Percentiles rank a stretch among this genome's conserved stretches.
Conservation (phyloP, 2,888 invertebrate species). For the Thelaira solivaga region DNA sequence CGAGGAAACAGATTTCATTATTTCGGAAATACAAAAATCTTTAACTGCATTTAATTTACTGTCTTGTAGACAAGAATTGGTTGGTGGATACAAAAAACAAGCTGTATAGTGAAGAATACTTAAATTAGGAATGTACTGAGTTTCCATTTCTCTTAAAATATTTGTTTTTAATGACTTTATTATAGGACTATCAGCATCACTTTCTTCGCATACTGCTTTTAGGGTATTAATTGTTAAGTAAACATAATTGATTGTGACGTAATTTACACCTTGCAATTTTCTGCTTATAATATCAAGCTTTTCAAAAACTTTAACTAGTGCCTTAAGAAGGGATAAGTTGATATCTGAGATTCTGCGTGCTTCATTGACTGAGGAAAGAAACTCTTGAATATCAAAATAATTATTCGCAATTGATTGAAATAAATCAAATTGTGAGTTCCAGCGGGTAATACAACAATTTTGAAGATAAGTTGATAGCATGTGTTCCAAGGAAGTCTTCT, state of each 20-base stretch:
- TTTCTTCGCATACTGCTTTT: conserved; percentile 14
- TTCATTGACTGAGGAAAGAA: conserved; percentile 27
- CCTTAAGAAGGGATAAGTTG: conserved; percentile 17
- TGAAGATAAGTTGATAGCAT: conserved; percentile 21
- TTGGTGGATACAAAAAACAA: conserved; percentile 38
- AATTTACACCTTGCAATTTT: conserved; percentile 40
- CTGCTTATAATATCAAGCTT: conserved; percentile 32
- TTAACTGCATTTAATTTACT: conserved; percentile 30
- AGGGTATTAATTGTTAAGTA: conserved; percentile 44
- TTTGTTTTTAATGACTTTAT: conserved; percentile 30
- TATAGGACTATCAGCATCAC: conserved; percentile 7
- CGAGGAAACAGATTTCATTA: background rate
- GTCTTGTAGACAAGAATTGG: conserved; percentile 26
- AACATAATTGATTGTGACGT: conserved; percentile 37
- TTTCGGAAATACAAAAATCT: conserved; percentile 12
- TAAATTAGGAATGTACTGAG: conserved; percentile 37
- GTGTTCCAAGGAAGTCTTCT: conserved; percentile 36
- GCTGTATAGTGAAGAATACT: conserved; percentile 31
- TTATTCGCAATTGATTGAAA: conserved; percentile 20
- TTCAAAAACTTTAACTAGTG: conserved; percentile 36
- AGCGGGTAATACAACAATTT: conserved; percentile 30
- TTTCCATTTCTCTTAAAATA: conserved; percentile 31
- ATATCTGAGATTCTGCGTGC: conserved; percentile 22
- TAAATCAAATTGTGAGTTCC: conserved; percentile 39
- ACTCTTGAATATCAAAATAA: conserved; percentile 23